Percentiles rank a stretch among this genome's conserved stretches.
Evolutionary conservation across 2,797 vertebrate species (phyloP).

Genomic region (Clangula hyemalis): DNA sequence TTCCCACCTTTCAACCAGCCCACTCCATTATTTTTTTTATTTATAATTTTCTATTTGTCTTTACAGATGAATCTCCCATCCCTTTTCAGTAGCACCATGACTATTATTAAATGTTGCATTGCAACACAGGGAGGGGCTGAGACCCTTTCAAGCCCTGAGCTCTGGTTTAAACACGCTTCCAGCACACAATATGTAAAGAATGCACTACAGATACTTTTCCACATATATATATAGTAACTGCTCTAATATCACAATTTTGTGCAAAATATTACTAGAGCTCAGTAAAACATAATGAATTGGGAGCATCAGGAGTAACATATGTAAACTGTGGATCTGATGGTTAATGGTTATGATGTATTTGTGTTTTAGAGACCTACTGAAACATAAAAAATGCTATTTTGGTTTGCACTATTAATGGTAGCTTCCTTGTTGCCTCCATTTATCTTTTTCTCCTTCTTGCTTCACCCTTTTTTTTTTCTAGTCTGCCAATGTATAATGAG

Average conservation of each 20-base stretch:
- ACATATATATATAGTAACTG: not conserved
- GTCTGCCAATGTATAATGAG: not conserved
- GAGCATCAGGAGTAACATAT: not conserved
- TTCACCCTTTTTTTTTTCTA: not conserved
- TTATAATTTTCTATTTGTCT: not conserved
- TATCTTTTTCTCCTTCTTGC: not conserved
- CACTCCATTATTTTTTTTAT: not conserved
- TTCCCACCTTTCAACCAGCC: not conserved
- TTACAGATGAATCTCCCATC: not conserved
- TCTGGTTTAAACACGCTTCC: not conserved
- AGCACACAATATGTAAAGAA: not conserved
- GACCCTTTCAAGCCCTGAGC: not conserved
- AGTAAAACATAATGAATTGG: not conserved
- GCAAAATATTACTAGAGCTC: not conserved
- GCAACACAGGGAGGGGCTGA: not conserved
- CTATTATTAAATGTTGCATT: not conserved
- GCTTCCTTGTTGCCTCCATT: not conserved
- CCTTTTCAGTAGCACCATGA: not conserved
- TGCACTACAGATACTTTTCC: not conserved
- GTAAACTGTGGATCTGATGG: not conserved
- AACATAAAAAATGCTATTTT: not conserved
- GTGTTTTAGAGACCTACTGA: not conserved
- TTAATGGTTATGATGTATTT: not conserved
- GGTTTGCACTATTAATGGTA: not conserved
- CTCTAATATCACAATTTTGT: not conserved